Percentiles rank a stretch among this genome's conserved stretches.
Conservation (phyloP, 2,888 invertebrate genomes). For the Yponomeuta evonymella region DNA sequence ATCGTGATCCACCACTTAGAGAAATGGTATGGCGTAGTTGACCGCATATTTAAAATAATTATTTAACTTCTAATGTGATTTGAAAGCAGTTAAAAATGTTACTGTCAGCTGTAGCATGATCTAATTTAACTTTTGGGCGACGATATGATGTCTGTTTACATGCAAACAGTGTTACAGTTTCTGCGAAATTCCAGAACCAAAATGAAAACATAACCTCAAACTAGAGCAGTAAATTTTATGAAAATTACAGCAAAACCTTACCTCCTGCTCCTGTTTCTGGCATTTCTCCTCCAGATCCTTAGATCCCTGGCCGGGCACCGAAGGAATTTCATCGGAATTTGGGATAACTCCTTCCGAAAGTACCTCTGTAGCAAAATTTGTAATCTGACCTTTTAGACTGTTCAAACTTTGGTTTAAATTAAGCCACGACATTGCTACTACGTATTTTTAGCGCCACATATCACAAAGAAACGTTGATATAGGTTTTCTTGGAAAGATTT, state of each 20-base stretch:
- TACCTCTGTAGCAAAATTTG: slow-evolving; percentile 92
- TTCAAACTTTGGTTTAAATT: slow-evolving; percentile 80
- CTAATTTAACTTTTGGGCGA: no score
- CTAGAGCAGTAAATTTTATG: slow-evolving; percentile 43
- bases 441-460: slow-evolving; percentile 41
- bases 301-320: slow-evolving; percentile 39
- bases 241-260: slow-evolving; percentile 42
- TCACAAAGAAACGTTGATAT: slow-evolving; percentile 37
- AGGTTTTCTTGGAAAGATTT: slow-evolving; percentile 35
- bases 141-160: neutral
- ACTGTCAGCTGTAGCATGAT: no score
- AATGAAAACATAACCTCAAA: slow-evolving; percentile 65
- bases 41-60: no score
- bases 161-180: neutral
- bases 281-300: slow-evolving; percentile 76
- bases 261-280: slow-evolving; percentile 78
- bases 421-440: slow-evolving; percentile 79
- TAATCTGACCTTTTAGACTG: slow-evolving; percentile 90
- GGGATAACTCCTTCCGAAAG: slow-evolving; percentile 83
- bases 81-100: no score
- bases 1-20: no score
- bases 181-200: slow-evolving; percentile 20
- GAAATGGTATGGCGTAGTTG: no score
- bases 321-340: slow-evolving; percentile 38
- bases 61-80: no score